Percentiles rank a stretch among this genome's conserved stretches.
Conservation (phyloP, 2,888 invertebrate genomes). For the Odontocolon sp. region DNA sequence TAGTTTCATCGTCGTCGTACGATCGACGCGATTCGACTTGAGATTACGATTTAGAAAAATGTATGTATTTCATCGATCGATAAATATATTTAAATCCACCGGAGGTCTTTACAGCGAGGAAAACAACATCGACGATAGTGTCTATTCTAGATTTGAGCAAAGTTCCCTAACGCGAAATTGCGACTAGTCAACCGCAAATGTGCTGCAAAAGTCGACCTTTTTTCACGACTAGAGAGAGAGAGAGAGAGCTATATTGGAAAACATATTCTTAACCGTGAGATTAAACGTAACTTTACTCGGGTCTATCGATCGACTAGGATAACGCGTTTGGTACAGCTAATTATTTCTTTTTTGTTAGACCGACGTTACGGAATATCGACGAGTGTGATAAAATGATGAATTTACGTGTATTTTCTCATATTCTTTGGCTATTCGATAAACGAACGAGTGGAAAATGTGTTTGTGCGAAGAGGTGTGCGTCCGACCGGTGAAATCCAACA, state of each 20-base stretch:
- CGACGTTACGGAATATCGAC: conserved; percentile 35
- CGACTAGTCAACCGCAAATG: conserved; percentile 57
- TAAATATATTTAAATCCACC: conserved; percentile 72
- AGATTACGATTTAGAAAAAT: conserved; percentile 70
- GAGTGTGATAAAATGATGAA: conserved; percentile 18
- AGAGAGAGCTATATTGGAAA: conserved; percentile 34
- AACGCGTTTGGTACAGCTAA: conserved; percentile 56
- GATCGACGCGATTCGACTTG: neutral
- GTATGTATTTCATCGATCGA: conserved; percentile 68
- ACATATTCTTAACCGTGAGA: conserved; percentile 24
- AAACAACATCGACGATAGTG: conserved; percentile 66
- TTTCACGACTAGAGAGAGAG: conserved; percentile 59
- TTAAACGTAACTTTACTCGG: conserved; percentile 56
- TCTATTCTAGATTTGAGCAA: conserved; percentile 75
- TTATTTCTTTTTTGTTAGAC: conserved; percentile 27
- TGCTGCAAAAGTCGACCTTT: conserved; percentile 12
- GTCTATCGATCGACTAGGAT: conserved; percentile 76
- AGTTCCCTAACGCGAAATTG: conserved; percentile 70
- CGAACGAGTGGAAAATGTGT: conserved; percentile 41
- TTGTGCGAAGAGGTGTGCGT: conserved; percentile 35
- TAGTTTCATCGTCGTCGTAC: neutral
- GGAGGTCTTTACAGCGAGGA: conserved; percentile 68
- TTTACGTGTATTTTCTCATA: conserved; percentile 32
- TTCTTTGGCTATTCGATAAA: conserved; percentile 3
- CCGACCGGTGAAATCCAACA: conserved; percentile 39